Evolutionary conservation across 1,140 invertebrate genomes (phyloP), one percentile per base, ranked within the genome.

Genomic region (Bombus confusus): DNA sequence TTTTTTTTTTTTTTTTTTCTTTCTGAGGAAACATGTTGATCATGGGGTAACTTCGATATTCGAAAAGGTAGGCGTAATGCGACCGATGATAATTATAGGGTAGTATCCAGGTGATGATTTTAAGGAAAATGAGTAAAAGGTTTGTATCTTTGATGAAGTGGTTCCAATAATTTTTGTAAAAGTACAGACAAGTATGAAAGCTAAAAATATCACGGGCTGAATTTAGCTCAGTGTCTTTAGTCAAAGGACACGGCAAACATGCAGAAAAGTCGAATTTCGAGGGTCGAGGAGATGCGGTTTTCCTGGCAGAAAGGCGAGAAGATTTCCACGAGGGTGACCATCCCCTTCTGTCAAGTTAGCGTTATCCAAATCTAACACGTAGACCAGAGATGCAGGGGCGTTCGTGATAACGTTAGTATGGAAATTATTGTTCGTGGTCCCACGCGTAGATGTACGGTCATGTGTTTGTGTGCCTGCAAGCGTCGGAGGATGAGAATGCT

Each of bases 301-400:
- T 81, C 59, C 43, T 62, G 59, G 71, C 79, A 75, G 84, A 85
- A 85, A 85, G 71, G 78, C 78, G 79, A 85, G 78, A 85, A 85
- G 84, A 85, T 85, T 85, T 85, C 86, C 81, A 73, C 66, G 72
- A 80, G 84, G 84, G 84, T 85, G 84, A 85, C 73, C 66, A 69
- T 85, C 77, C 76, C 78, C 86, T 86, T 86, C 85, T 85, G 83
- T 84, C 84, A 87, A 91, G 83, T 90, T 90, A 83, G 85, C 85
- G 83, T 90, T 91, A 90, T 91, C 87, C 85, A 86, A 90, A 89
- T 90, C 87, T 77, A 83, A 88, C 86, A 91, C 86, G 86, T 90
- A 87, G 77, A 75, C 85, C 74, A 64, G 80, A 75, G 71, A 76
- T 69, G 78, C 72, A 80, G 76, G 80, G 78, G 37, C 37, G 66